Evolutionary conservation across 2,113 vertebrate species (phyloP).

Genomic region (Otus sunia): DNA sequence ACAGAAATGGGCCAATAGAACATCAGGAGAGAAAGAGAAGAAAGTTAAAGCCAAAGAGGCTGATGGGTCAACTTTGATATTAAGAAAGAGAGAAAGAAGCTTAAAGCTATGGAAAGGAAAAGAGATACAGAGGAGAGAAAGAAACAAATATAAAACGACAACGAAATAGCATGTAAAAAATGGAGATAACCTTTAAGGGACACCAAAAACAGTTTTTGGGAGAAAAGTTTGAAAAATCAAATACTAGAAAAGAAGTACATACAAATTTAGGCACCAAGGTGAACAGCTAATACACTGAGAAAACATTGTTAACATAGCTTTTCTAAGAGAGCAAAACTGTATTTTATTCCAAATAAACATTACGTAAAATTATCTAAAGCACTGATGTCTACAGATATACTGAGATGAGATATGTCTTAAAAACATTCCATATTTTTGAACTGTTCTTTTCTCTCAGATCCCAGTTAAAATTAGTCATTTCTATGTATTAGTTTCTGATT

Average conservation of each 20-base stretch:
- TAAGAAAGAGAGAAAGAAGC: not conserved
- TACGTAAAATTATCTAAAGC: not conserved
- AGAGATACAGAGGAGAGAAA: not conserved
- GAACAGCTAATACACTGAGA: not conserved
- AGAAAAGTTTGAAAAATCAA: not conserved
- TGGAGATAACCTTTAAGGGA: not conserved
- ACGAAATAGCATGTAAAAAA: not conserved
- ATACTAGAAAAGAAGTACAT: not conserved
- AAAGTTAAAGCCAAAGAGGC: not conserved
- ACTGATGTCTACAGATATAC: not conserved
- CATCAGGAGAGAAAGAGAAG: not conserved
- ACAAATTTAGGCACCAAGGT: not conserved
- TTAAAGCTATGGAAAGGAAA: not conserved
- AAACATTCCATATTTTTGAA: not conserved
- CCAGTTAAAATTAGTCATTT: not conserved
- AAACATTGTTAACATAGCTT: not conserved
- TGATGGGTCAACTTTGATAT: not conserved
- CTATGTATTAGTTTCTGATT: not conserved
- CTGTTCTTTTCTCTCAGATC: not conserved
- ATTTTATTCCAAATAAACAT: not conserved
- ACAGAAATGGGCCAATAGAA: not conserved
- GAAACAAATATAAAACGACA: not conserved
- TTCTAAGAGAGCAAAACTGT: not conserved
- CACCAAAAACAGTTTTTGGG: not conserved
- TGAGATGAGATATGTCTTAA: not conserved